Conservation (phyloP, 2,113 vertebrate species). For the Gnathonemus echidnorhynchus region DNA sequence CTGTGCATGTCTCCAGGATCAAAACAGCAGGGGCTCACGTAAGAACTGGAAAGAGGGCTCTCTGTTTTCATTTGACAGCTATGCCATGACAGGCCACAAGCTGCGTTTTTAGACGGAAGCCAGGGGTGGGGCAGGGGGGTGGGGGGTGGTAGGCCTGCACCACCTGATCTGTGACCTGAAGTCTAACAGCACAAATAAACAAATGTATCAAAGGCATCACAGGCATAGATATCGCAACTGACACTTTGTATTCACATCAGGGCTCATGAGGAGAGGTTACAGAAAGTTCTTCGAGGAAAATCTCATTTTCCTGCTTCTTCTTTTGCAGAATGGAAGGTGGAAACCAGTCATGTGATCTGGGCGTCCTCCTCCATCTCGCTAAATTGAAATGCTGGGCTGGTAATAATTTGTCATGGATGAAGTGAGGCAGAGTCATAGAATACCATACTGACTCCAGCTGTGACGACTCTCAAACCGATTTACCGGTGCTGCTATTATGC, state of each 20-base stretch:
- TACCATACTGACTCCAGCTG: not conserved
- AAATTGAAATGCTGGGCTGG: not conserved
- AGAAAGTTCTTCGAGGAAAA: not conserved
- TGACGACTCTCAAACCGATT: not conserved
- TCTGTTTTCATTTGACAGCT: not conserved
- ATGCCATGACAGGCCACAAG: not conserved
- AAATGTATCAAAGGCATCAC: not conserved
- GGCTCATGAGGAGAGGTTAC: not conserved
- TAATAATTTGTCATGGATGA: not conserved
- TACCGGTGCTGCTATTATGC: not conserved
- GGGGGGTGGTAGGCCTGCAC: not conserved
- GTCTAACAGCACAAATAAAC: not conserved
- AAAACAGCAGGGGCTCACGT: not conserved
- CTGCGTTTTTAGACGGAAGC: not conserved
- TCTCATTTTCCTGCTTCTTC: not conserved
- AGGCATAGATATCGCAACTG: not conserved
- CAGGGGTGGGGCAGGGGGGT: not conserved
- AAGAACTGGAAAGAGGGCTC: not conserved
- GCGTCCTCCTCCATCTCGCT: not conserved
- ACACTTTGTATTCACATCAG: not conserved
- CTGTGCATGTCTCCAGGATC: not conserved
- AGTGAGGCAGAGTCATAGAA: not conserved
- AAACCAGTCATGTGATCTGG: not conserved
- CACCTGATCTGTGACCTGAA: not conserved
- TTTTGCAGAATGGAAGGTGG: not conserved